These are phyloP conservation scores for Synergus gifuensis DNA, from an alignment of 2,888 invertebrate genomes.

Conservation along the genomic window DNA sequence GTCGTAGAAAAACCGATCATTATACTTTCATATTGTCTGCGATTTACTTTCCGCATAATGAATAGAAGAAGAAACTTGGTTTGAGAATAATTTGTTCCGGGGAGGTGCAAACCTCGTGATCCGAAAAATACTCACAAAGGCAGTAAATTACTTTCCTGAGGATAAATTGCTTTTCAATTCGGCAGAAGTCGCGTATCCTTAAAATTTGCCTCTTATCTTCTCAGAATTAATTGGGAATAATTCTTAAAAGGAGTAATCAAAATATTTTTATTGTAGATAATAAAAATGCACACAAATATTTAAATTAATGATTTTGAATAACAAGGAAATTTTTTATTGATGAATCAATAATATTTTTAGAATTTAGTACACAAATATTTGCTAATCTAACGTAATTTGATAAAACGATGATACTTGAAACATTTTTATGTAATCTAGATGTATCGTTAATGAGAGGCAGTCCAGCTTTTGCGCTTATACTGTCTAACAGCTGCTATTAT, in stretches of 20 bases:
- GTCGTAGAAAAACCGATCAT: not conserved
- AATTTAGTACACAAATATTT: not conserved
- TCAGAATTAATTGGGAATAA: not conserved
- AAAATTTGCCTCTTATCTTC: not conserved
- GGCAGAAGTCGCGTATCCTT: not conserved
- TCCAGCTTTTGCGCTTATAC: not conserved
- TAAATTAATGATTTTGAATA: too few relatives aligned
- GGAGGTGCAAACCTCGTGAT: not conserved
- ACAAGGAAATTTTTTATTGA: not conserved
- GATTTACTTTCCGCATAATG: not conserved
- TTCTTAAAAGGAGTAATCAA: not conserved
- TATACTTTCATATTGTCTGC: not conserved
- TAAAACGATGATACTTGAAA: not conserved
- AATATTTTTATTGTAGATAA: not conserved
- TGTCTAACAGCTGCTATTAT: not conserved
- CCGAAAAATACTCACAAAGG: not conserved
- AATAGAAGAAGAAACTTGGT: not conserved
- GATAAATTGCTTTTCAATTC: not conserved
- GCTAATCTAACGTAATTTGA: not conserved
- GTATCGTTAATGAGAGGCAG: not conserved
- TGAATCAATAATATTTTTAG: not conserved
- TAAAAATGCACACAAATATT: too few relatives aligned
- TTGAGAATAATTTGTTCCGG: slow-evolving; percentile 2
- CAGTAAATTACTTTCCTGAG: not conserved
- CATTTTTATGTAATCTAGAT: not conserved